Evolutionary conservation across 2,888 invertebrate species (phyloP).

Genomic region (Harpalus rubripes): DNA sequence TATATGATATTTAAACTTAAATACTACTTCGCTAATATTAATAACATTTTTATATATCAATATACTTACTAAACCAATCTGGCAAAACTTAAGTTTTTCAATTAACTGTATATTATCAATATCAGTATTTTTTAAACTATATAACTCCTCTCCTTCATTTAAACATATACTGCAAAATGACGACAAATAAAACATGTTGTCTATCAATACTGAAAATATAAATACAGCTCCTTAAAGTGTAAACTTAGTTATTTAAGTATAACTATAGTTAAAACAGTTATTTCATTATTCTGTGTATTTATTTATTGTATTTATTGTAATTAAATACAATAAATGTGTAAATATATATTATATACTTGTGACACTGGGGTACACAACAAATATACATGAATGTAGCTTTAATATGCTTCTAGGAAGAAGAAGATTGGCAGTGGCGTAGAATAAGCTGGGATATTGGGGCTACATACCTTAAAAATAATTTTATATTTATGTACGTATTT

Average conservation of each 20-base stretch:
- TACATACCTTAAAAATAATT: neutral
- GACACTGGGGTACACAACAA: neutral
- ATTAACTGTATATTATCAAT: constrained; percentile 30
- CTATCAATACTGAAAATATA: too few species aligned
- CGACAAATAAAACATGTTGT: constrained; percentile 45
- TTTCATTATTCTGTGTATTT: too few species aligned
- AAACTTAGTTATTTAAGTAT: too few species aligned
- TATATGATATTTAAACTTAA: too few species aligned
- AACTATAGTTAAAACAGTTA: too few species aligned
- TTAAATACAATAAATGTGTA: neutral
- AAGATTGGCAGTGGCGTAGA: neutral
- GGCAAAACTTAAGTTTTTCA: constrained; percentile 35
- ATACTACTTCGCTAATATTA: too few species aligned
- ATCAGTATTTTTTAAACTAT: constrained; percentile 50
- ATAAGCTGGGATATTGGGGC: neutral
- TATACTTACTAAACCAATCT: constrained; percentile 41
- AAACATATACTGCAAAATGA: constrained; percentile 58
- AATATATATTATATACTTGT: neutral
- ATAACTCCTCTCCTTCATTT: constrained; percentile 42
- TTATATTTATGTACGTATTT: neutral
- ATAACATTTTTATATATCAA: too few species aligned
- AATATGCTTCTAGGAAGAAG: neutral
- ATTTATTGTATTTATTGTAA: too few species aligned
- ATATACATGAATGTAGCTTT: constrained; percentile 15
- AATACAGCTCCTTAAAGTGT: too few species aligned